These are phyloP conservation scores for Julus scandinavius DNA, from an alignment of 2,888 invertebrate genomes.

Conservation along the genomic window DNA sequence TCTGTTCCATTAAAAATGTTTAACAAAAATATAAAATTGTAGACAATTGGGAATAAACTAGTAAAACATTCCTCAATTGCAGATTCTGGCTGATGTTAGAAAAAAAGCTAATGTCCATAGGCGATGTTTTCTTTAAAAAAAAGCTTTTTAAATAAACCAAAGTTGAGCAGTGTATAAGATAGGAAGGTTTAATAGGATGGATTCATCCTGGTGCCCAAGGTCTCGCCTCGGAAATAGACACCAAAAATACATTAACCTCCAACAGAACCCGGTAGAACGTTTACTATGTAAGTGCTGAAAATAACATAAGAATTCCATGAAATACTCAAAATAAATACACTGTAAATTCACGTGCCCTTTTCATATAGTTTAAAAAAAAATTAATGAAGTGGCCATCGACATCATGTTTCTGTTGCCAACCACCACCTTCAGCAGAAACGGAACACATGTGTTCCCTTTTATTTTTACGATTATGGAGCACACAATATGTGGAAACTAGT, in stretches of 20 bases:
- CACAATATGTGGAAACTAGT: neutral
- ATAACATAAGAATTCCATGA: conserved; percentile 2
- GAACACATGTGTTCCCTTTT: conserved; percentile 4
- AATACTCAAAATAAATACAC: neutral
- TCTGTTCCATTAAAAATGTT: too few relatives aligned
- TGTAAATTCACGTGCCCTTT: neutral
- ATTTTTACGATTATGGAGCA: neutral
- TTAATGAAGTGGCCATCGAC: conserved; percentile 3
- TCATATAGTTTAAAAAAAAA: neutral
- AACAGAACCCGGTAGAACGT: conserved; percentile 16
- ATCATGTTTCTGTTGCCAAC: neutral
- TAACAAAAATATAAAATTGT: too few relatives aligned
- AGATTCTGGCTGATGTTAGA: neutral
- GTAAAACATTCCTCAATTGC: too few relatives aligned
- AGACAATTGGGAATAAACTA: too few relatives aligned
- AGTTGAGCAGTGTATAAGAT: neutral
- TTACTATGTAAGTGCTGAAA: neutral
- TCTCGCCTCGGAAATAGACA: neutral
- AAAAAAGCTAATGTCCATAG: too few relatives aligned
- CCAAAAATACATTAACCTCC: conserved; percentile 35
- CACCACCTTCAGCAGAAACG: neutral
- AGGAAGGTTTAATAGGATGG: neutral
- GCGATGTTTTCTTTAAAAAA: too few relatives aligned
- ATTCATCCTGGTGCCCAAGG: neutral
- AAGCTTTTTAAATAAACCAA: neutral